These are phyloP conservation scores for Hippoglossus stenolepis DNA, from an alignment of 2,113 vertebrate genomes.

Conservation along the genomic window DNA sequence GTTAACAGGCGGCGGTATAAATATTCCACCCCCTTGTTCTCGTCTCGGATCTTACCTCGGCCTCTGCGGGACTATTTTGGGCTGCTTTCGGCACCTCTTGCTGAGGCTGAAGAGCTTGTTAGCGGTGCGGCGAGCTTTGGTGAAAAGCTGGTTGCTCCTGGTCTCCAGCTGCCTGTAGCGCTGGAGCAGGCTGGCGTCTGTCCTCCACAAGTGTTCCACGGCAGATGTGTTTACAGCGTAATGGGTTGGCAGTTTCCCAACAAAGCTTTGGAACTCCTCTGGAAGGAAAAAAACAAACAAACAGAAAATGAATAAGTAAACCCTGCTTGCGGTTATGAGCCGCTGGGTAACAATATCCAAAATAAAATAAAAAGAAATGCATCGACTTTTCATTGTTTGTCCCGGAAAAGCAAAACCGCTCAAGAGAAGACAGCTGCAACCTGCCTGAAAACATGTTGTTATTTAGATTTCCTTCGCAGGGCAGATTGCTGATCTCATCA, in stretches of 20 bases:
- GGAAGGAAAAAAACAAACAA: slow-evolving; percentile 50
- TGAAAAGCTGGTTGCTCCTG: slow-evolving; percentile 72
- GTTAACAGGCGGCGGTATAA: slow-evolving; percentile 57
- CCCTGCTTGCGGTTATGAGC: slow-evolving; percentile 41
- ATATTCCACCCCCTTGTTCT: slow-evolving; percentile 31
- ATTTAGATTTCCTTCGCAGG: slow-evolving; percentile 11
- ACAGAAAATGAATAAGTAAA: slow-evolving; percentile 56
- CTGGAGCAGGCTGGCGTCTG: slow-evolving; percentile 77
- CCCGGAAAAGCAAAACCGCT: slow-evolving; percentile 58
- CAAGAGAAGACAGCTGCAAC: slow-evolving; percentile 20
- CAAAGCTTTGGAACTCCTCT: slow-evolving; percentile 86
- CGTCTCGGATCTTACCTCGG: slow-evolving; percentile 77
- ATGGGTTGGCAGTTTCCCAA: slow-evolving; percentile 81
- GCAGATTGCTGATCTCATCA: slow-evolving; percentile 18
- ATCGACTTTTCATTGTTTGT: slow-evolving; percentile 44
- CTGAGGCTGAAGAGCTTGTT: slow-evolving; percentile 86
- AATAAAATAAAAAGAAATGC: slow-evolving; percentile 8
- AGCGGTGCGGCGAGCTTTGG: slow-evolving; percentile 78
- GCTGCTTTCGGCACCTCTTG: slow-evolving; percentile 84
- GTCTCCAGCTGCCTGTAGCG: slow-evolving; percentile 84
- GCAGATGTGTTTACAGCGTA: slow-evolving; percentile 83
- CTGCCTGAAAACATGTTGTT: slow-evolving; percentile 8
- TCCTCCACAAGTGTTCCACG: slow-evolving; percentile 82
- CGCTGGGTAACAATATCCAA: slow-evolving; percentile 27
- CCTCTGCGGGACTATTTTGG: slow-evolving; percentile 80